Evolutionary conservation across 2,888 invertebrate genomes (phyloP).

Genomic region (Ornithoptera priamus): DNA sequence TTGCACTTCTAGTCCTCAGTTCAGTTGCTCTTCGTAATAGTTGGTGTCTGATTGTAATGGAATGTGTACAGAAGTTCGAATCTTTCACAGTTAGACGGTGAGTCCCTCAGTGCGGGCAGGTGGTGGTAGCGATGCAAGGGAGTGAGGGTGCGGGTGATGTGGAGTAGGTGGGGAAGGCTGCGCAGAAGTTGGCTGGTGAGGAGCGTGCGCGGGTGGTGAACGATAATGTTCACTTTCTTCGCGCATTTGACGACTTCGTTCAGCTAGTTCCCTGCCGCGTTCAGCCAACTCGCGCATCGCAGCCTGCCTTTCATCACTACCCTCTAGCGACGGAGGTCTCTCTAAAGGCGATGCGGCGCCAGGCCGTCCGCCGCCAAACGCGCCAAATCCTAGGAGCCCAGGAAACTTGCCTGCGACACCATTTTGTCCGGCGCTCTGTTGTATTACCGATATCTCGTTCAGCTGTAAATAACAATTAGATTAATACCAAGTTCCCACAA

Average conservation of each 20-base stretch:
- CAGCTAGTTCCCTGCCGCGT: conserved; percentile 76
- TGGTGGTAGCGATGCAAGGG: conserved; percentile 82
- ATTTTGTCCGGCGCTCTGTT: conserved; percentile 86
- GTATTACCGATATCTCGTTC: conserved; percentile 90
- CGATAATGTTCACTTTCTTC: conserved; percentile 72
- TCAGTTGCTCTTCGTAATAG: conserved; percentile 34
- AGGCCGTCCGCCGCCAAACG: conserved; percentile 80
- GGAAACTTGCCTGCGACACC: conserved; percentile 86
- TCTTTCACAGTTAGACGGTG: conserved; percentile 80
- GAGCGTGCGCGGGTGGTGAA: conserved; percentile 60
- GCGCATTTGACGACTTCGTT: conserved; percentile 74
- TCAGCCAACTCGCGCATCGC: conserved; percentile 78
- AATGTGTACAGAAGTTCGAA: conserved; percentile 53
- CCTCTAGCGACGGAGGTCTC: conserved; percentile 69
- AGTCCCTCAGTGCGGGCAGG: conserved; percentile 85
- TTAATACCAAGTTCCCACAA: neutral
- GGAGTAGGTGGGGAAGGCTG: conserved; percentile 55
- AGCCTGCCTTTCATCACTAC: conserved; percentile 70
- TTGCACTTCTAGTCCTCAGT: conserved; percentile 27
- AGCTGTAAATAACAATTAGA: conserved; percentile 78
- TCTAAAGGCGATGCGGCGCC: conserved; percentile 78
- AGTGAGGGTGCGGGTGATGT: conserved; percentile 58
- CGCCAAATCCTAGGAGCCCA: conserved; percentile 88
- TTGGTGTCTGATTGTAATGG: conserved; percentile 40
- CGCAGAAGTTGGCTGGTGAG: conserved; percentile 66